Evolutionary conservation across 37 sponge, comb jelly and placozoan genomes (phyloP), one percentile per base, ranked within the genome.

Genomic region (Aplysina aerophoba): DNA sequence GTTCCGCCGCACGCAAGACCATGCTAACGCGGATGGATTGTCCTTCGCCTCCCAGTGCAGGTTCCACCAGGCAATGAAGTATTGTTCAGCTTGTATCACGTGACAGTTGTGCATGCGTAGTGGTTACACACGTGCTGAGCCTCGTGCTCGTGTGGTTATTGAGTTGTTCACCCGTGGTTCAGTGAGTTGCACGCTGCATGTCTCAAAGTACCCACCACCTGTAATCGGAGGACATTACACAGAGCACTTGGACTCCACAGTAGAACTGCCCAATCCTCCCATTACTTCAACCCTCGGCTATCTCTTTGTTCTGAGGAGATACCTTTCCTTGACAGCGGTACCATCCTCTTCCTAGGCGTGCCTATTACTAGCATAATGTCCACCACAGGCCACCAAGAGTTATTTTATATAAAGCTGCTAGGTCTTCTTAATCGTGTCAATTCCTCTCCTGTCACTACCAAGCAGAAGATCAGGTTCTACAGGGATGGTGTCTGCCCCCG

Each of bases 331-430:
- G 63, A 62, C 2, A 25, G 11, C n/a, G 63, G 11, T 22, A 62
- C 63, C 25, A 62, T 11, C 11, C 63, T 25, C 11, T 62, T 62
- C 25, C 63, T 62, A 2, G 12, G 25, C 25, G 11, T 62, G n/a
- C 63, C 63, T 25, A 14, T 62, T 25, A 62, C 25, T 25, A 62
- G 25, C 25, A 22, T 62, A 25, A 62, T 62, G 63, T 62, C 63
- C 2, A 62, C 63, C 63, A 3, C 63, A 14, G 63, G 63, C 63
- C 63, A 62, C 63, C 63, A 25, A 62, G 63, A 62, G 25, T 62
- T 14, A 4, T 27, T 62, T 2, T 27, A 4, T 11, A 11, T 14
- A 4, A 62, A 62, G 63, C 63, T 62, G n/a, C 25, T 62, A 25
- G 25, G 11, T 22, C 63, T 62, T 4, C 63, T 62, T 27, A 25